Conservation (phyloP, 2,888 invertebrate species). For the Papilio elwesi region DNA sequence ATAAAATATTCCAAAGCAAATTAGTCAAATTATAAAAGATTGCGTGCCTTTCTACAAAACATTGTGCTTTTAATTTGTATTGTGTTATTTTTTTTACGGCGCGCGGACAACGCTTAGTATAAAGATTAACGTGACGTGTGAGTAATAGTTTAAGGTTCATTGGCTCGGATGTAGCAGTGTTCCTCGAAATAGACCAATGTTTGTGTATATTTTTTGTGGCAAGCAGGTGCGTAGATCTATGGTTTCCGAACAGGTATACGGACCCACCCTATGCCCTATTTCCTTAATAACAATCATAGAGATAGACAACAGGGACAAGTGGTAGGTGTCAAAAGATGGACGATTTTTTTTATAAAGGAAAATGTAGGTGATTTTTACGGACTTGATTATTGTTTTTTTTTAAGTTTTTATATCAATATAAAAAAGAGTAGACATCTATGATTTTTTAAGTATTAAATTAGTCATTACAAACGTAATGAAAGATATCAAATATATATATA, state of each 20-base stretch:
- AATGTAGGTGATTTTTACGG: background rate
- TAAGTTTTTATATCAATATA: too few relatives aligned
- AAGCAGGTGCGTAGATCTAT: slow-evolving; percentile 36
- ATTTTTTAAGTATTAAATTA: too few relatives aligned
- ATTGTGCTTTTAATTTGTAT: background rate
- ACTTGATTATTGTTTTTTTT: background rate
- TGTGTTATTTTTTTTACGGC: slow-evolving; percentile 13
- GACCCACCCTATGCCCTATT: slow-evolving; percentile 51
- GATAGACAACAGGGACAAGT: slow-evolving; percentile 3
- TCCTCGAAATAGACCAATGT: slow-evolving; percentile 52
- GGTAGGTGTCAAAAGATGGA: slow-evolving; percentile 9
- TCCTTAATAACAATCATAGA: slow-evolving; percentile 9
- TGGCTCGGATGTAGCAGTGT: slow-evolving; percentile 53
- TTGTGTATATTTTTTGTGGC: slow-evolving; percentile 72
- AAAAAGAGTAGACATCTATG: too few relatives aligned
- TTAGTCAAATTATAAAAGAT: background rate
- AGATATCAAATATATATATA: too few relatives aligned
- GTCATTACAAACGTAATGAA: too few relatives aligned
- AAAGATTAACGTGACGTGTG: slow-evolving; percentile 53
- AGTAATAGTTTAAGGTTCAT: slow-evolving; percentile 65
- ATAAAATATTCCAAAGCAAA: background rate
- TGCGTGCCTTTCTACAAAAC: background rate
- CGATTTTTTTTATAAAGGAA: background rate
- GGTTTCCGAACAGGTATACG: slow-evolving; percentile 59
- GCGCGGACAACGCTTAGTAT: slow-evolving; percentile 22